Evolutionary conservation across 2,888 invertebrate genomes (phyloP), one percentile per base, ranked within the genome.

Genomic region (Papilio gigon): DNA sequence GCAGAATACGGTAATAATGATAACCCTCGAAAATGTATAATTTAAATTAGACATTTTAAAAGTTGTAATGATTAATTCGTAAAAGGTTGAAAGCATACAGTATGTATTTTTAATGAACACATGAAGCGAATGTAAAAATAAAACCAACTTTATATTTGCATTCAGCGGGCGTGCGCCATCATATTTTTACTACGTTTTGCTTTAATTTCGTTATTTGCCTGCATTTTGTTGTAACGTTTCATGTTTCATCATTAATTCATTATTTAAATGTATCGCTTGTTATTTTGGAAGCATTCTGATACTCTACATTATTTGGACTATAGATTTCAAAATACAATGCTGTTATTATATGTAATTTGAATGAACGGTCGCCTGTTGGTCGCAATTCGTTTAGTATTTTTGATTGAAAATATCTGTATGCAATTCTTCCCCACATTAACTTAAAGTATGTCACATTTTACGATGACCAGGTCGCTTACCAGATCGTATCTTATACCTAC

Each of bases 141-240:
- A 20, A 59, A 35, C 35, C 17, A 35, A 8, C 59, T 33, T 30
- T 27, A 12, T 2, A 33, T 58, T 58, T 58, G 22, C 20, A 59
- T 59, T 25, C 25, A 40, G n/a, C 37, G 60, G 20, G 17, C 62
- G 33, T 47, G 62, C 27, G 17, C 42, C 2, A 47, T 42, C 40
- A 62, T 62, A 62, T 44, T 44, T 60, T 17, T 37, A 37, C 20
- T 35, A 37, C 25, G 40, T 60, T 60, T 40, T 27, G n/a, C n/a
- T 40, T 40, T 22, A 60, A 37, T 60, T n/a, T 25, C 12, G 6
- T 60, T 25, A 37, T 40, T 40, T 22, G 25, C 25, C 12, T 40
- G 35, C 40, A 40, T 37, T 37, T 59, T 9, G 35, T 37, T 60
- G 40, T 25, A 37, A 59, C 22, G 12, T 60, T 40, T 17, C 53